Evolutionary conservation across 2,888 invertebrate genomes (phyloP).

Genomic region (Fragum fragum): DNA sequence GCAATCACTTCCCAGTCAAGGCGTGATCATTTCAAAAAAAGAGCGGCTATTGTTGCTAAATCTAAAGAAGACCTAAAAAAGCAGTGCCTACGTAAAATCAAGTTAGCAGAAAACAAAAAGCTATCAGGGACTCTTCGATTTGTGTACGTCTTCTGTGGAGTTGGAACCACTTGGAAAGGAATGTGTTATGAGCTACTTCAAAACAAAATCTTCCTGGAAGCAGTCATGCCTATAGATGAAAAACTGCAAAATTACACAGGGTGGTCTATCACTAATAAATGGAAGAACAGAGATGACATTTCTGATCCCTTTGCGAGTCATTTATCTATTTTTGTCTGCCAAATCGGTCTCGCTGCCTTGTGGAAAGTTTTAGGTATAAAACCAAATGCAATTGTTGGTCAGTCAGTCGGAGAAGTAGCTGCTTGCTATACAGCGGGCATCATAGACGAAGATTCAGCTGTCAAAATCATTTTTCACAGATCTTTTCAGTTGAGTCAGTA

Average conservation of each 20-base stretch:
- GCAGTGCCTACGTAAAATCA: neutral
- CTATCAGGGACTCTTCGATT: constrained; percentile 15
- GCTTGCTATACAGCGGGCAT: constrained; percentile 69
- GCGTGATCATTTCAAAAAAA: constrained; percentile 61
- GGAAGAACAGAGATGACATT: constrained; percentile 19
- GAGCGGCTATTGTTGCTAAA: constrained; percentile 49
- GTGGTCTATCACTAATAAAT: constrained; percentile 25
- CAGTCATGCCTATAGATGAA: neutral
- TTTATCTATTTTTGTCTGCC: constrained; percentile 74
- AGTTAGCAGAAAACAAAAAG: too few species aligned
- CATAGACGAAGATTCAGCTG: constrained; percentile 69
- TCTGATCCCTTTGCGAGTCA: constrained; percentile 68
- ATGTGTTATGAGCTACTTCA: constrained; percentile 67
- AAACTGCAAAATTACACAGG: neutral
- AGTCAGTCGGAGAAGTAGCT: constrained; percentile 79
- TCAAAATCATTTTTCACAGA: constrained; percentile 74
- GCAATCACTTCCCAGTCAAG: constrained; percentile 65
- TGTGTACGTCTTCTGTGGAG: constrained; percentile 75
- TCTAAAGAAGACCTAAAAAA: neutral
- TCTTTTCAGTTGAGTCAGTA: constrained; percentile 64
- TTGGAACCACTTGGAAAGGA: constrained; percentile 71
- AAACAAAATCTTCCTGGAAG: constrained; percentile 9
- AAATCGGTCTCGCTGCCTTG: constrained; percentile 67
- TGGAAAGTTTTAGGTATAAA: constrained; percentile 70
- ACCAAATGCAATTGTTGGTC: constrained; percentile 73